Evolutionary conservation across 2,888 invertebrate genomes (phyloP).

Genomic region (Morpho helenor): DNA sequence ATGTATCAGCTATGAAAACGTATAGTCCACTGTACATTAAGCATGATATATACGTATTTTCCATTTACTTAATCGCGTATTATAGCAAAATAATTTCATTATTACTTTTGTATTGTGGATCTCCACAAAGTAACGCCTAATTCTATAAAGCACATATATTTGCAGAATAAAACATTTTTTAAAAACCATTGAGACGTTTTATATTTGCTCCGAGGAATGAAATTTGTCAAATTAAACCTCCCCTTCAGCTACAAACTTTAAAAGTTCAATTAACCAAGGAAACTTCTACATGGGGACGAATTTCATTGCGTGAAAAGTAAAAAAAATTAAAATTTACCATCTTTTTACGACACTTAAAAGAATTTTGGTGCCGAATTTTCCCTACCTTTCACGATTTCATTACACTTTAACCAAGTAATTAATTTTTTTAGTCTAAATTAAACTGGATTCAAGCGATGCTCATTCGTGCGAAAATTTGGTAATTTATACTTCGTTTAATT

Average conservation of each 20-base stretch:
- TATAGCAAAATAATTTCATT: too few species aligned
- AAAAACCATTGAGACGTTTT: background rate
- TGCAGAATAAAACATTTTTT: too few species aligned
- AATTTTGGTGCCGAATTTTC: constrained; percentile 36
- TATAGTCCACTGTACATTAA: too few species aligned
- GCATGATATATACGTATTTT: too few species aligned
- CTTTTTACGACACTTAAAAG: constrained; percentile 41
- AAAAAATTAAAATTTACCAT: constrained; percentile 35
- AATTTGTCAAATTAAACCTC: constrained; percentile 24
- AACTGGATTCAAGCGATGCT: constrained; percentile 45
- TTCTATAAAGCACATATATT: too few species aligned
- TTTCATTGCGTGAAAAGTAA: constrained; percentile 35
- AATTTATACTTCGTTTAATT: constrained; percentile 65
- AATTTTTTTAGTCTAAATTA: constrained; percentile 62
- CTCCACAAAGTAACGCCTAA: too few species aligned
- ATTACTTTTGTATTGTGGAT: too few species aligned
- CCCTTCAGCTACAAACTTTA: constrained; percentile 27
- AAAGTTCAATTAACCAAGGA: constrained; percentile 32
- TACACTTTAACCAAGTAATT: constrained; percentile 60
- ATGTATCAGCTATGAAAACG: too few species aligned
- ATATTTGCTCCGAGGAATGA: constrained; percentile 1
- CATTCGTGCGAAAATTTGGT: constrained; percentile 61
- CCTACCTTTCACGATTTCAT: constrained; percentile 44
- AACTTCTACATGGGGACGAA: constrained; percentile 33
- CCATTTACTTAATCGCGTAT: too few species aligned